These are phyloP conservation scores for Phylloscopus whistleri DNA, from an alignment of 2,113 vertebrate species.

Conservation along the genomic window DNA sequence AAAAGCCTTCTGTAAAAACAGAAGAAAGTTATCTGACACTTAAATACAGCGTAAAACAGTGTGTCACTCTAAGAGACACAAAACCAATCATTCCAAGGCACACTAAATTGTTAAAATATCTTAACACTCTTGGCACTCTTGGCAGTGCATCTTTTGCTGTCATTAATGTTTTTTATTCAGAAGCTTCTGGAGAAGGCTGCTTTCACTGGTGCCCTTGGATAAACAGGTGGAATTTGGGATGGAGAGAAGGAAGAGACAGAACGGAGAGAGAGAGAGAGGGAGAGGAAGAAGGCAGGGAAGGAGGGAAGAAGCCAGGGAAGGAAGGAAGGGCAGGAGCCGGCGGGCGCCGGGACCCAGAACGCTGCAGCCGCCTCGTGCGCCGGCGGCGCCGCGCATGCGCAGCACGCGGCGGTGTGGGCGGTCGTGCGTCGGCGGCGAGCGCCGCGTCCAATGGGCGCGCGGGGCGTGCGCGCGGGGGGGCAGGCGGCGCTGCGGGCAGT, in stretches of 20 bases:
- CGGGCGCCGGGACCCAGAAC: accelerated
- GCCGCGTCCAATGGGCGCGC: neutral
- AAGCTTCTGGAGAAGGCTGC: neutral
- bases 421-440: neutral
- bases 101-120: neutral
- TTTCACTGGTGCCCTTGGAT: neutral
- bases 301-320: accelerated
- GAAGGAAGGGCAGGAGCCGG: accelerated
- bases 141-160: neutral
- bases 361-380: accelerated
- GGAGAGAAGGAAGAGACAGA: no score
- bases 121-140: neutral
- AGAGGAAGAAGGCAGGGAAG: accelerated
- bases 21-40: neutral
- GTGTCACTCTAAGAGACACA: neutral
- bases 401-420: neutral
- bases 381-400: neutral
- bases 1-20: neutral
- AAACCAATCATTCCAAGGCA: neutral
- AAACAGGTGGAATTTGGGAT: neutral
- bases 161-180: neutral
- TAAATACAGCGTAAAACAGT: neutral
- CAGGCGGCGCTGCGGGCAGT: neutral
- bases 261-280: no score
- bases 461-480: neutral